These are phyloP conservation scores for Phymorhynchus buccinoides DNA, from an alignment of 1,140 invertebrate genomes.

Conservation along the genomic window DNA sequence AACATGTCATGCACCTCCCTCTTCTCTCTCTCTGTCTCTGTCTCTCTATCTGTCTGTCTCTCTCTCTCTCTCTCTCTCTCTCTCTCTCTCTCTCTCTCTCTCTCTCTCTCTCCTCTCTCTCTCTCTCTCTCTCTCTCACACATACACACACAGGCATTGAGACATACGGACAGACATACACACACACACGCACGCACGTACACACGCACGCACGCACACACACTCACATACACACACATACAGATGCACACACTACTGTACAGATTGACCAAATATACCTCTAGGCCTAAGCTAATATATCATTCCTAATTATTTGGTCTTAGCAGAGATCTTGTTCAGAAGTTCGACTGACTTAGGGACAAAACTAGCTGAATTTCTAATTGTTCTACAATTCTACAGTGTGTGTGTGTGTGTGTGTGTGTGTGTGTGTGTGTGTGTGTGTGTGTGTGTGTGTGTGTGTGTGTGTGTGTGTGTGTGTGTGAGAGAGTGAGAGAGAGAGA, in stretches of 20 bases:
- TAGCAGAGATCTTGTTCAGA: no score
- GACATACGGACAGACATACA: neutral
- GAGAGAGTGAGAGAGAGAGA: no score
- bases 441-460: neutral
- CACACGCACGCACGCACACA: neutral
- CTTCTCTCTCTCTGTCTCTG: neutral
- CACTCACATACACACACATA: neutral
- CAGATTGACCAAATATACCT: neutral
- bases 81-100: no score
- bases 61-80: no score
- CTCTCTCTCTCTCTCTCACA: neutral
- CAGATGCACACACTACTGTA: neutral
- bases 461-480: no score
- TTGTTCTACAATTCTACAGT: no score
- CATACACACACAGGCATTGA: neutral
- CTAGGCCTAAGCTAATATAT: neutral
- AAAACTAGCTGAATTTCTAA: neutral
- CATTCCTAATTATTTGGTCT: no score
- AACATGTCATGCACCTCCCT: no score
- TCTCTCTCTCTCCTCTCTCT: no score
- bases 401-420: constrained; percentile 5
- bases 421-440: neutral
- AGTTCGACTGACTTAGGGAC: neutral
- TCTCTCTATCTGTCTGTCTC: neutral
- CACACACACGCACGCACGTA: neutral